Conservation (phyloP, 2,113 vertebrate species). For the Myotis yumanensis region DNA sequence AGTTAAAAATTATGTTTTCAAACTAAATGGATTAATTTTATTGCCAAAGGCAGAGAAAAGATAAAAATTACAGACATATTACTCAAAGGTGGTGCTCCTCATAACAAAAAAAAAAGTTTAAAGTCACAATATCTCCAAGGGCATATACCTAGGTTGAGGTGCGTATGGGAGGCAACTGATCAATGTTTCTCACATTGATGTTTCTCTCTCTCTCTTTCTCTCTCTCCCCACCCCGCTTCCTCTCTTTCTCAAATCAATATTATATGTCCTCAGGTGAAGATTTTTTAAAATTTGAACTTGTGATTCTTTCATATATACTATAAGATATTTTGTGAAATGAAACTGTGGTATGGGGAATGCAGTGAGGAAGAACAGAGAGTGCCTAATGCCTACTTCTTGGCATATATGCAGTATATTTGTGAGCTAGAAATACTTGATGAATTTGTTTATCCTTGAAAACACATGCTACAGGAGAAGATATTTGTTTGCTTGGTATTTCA, state of each 20-base stretch:
- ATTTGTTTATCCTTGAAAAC: slow-evolving; percentile 14
- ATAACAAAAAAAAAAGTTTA: neutral
- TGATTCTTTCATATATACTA: neutral
- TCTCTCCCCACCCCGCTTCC: neutral
- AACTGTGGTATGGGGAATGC: neutral
- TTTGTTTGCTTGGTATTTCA: neutral
- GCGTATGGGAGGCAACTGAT: neutral
- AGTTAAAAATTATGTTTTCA: slow-evolving; percentile 29
- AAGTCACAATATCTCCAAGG: neutral
- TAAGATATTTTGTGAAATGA: slow-evolving; percentile 9
- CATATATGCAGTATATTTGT: neutral
- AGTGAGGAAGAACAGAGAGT: too few relatives aligned
- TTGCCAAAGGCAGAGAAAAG: neutral
- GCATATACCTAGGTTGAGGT: neutral
- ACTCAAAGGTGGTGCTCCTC: neutral
- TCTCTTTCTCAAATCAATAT: neutral
- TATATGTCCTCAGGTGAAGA: neutral
- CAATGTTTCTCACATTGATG: neutral
- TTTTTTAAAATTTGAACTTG: neutral
- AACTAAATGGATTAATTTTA: slow-evolving; percentile 2
- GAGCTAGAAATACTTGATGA: neutral
- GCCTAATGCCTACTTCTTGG: neutral
- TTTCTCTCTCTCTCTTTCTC: neutral
- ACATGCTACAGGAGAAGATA: neutral
- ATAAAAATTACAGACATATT: neutral